These are phyloP conservation scores for Mycalesis mineus DNA, from an alignment of 2,888 invertebrate species.

Conservation along the genomic window DNA sequence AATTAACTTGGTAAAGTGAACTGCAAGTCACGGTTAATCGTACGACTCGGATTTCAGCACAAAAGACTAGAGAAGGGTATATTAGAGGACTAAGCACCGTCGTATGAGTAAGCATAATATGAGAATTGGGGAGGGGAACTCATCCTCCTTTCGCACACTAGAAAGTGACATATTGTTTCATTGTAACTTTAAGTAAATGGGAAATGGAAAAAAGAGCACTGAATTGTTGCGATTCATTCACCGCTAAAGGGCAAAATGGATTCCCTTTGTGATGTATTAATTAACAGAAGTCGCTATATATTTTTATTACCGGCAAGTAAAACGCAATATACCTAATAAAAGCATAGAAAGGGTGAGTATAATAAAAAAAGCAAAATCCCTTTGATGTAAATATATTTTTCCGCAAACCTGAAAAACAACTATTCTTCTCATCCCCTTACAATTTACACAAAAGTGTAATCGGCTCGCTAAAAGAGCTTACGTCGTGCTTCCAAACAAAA, in stretches of 20 bases:
- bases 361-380: neutral
- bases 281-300: neutral
- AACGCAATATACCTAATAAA: neutral
- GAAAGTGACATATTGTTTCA: conserved; percentile 9
- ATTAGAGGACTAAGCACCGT: conserved; percentile 47
- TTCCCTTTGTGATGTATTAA: neutral
- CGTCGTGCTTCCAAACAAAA: conserved; percentile 36
- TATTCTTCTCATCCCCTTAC: conserved; percentile 17
- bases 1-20: conserved; percentile 64
- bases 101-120: conserved; percentile 54
- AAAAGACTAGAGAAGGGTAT: conserved; percentile 53
- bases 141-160: conserved; percentile 1
- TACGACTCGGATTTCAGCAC: conserved; percentile 63
- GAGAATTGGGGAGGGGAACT: conserved; percentile 45
- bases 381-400: conserved; percentile 5
- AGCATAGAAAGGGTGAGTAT: neutral
- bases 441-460: conserved; percentile 22
- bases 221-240: neutral
- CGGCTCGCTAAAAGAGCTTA: conserved; percentile 22
- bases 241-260: neutral
- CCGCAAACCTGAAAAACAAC: conserved; percentile 12
- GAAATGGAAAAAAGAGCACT: neutral
- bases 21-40: conserved; percentile 71
- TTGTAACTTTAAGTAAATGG: neutral
- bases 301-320: neutral